A percentile compares a stretch with the other conserved stretches of the same genome.
These are phyloP conservation scores for Notodonta ziczac DNA, from an alignment of 2,888 invertebrate genomes.

Conservation along the genomic window DNA sequence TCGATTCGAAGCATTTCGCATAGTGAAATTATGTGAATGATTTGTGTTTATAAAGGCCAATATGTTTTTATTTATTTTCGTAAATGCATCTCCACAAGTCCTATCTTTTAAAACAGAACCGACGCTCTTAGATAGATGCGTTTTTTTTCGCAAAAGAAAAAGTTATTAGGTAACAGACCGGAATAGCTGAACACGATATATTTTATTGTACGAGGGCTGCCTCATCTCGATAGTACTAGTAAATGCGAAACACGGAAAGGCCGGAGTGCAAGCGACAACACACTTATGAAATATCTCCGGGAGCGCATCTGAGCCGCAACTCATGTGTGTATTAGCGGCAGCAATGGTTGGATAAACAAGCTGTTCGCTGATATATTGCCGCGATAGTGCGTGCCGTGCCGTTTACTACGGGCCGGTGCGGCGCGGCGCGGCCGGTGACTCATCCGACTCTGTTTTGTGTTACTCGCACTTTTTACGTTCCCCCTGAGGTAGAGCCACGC, in stretches of 20 bases:
- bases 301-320: slow-evolving; percentile 7
- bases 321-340: slow-evolving; percentile 15
- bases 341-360: slow-evolving; percentile 20
- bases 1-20: too few relatives aligned
- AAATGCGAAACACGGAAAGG: slow-evolving; percentile 11
- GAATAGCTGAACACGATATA: too few relatives aligned
- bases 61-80: too few relatives aligned
- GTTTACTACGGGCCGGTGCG: slow-evolving; percentile 18
- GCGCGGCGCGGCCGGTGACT: slow-evolving; percentile 20
- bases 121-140: too few relatives aligned
- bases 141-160: too few relatives aligned
- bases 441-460: slow-evolving; percentile 38
- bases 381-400: slow-evolving; percentile 27
- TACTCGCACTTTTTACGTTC: slow-evolving; percentile 22
- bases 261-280: background rate
- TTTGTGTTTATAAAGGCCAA: too few relatives aligned
- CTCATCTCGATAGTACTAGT: too few relatives aligned
- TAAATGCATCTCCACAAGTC: too few relatives aligned
- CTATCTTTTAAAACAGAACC: too few relatives aligned
- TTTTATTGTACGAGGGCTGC: too few relatives aligned
- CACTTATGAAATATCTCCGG: background rate
- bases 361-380: slow-evolving; percentile 20
- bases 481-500: slow-evolving; percentile 4
- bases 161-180: too few relatives aligned
- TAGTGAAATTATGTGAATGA: too few relatives aligned